These are phyloP conservation scores for Drosophila parabipectinata DNA, from an alignment of 1,140 invertebrate genomes.

Conservation along the genomic window DNA sequence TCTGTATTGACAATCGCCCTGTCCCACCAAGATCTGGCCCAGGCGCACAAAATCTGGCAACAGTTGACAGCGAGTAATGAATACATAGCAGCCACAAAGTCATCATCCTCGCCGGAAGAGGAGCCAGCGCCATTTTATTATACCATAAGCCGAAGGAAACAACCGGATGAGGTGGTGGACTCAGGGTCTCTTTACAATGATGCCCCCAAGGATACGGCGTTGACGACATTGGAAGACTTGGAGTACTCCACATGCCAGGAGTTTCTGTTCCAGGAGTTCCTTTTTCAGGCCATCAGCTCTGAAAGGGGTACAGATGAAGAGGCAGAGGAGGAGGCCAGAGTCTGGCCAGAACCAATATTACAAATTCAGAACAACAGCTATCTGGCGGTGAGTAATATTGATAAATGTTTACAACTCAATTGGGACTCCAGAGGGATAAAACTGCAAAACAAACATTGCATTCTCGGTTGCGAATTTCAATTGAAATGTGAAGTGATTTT, in stretches of 20 bases:
- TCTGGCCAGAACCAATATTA: constrained; percentile 39
- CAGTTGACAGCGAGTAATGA: constrained; percentile 81
- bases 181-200: constrained; percentile 68
- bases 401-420: constrained; percentile 43
- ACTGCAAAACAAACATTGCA: constrained; percentile 27
- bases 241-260: constrained; percentile 68
- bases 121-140: constrained; percentile 61
- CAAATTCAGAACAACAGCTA: constrained; percentile 38
- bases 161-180: constrained; percentile 17
- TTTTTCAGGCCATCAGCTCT: constrained; percentile 31
- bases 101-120: neutral
- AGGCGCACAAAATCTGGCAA: constrained; percentile 81
- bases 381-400: constrained; percentile 48
- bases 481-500: constrained; percentile 23
- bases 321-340: neutral
- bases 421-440: constrained; percentile 14
- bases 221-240: constrained; percentile 31
- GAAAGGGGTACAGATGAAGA: neutral
- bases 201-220: constrained; percentile 40
- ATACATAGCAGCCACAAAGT: constrained; percentile 65
- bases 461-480: constrained; percentile 4
- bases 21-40: constrained; percentile 76
- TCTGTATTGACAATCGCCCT: constrained; percentile 78
- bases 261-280: constrained; percentile 62
- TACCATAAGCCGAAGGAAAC: constrained; percentile 44